Evolutionary conservation across 2,888 invertebrate genomes (phyloP), one percentile per base, ranked within the genome.

Genomic region (Euplagia quadripunctaria): DNA sequence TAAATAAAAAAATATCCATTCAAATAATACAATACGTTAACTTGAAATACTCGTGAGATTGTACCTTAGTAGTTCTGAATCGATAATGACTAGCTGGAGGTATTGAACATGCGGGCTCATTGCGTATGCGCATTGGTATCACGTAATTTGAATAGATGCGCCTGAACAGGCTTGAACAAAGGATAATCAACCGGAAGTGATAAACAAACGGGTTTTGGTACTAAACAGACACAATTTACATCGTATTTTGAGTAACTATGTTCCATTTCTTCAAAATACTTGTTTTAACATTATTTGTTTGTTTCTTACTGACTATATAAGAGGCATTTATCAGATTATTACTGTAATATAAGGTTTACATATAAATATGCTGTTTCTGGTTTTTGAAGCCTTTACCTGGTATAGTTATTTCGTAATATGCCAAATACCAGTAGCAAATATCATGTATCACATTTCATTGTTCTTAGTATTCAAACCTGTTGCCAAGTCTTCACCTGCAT

Each of bases 101-200:
- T 82, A 83, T 76, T 67, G 77, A 85, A 86, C 83, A 93, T 94
- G 90, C 91, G 94, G 94, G 94, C 85, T 93, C 89, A 93, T 94
- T 93, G 93, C 90, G 90, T 93, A 94, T 94, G 95, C 94, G 94
- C 95, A 94, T 94, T 87, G 89, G 85, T 94, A 94, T 90, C 88
- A 82, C 84, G 87, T 89, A 90, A 94, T 93, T 93, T 93, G 88
- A 93, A 93, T 92, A 90, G 92, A 91, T 90, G 89, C 90, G 93
- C 93, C 89, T 91, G 89, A 94, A 91, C 90, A 89, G 88, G 80
- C 88, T 85, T 80, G 90, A 93, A 94, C 93, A 93, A 93, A 91
- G 92, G 89, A 89, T 91, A 90, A 92, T 91, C 91, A 86, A 88
- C 88, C 92, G 94, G 94, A 94, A 93, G 91, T 87, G 90, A 90